Base-by-base conservation (phyloP, 1,140 invertebrate genomes). In the Anagrus nilaparvatae region DNA sequence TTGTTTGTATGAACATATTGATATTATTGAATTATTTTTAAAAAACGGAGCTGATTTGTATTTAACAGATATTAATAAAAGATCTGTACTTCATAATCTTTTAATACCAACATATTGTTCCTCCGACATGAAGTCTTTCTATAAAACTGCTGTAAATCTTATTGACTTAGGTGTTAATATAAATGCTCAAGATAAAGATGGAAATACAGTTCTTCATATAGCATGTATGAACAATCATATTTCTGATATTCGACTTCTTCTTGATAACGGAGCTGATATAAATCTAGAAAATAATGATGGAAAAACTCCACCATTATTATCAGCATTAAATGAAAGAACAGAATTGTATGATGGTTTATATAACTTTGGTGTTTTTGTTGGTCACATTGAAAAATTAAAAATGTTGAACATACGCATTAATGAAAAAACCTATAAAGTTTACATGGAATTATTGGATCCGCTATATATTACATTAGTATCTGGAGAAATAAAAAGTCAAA, bases 111-210 rank as follows among this genome's bases (percentile, higher is more conserved):
- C 27, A 16, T 21, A 40, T 16, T 5, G 21, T 7, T 20, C 33
- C n/a, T 39, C 40, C n/a, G n/a, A n/a, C 21, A 39, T 44, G 16
- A 24, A 44, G n/a, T 39, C 35, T 1, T 44, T 38, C 17, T 34
- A 44, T 20, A 28, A 44, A 30, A 28, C 25, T 1, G 40, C 34
- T 5, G 13, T 25, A 20, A 33, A 4, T 1, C 33, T 40, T 16
- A 35, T 46, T 17, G 37, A 35, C 4, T 10, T 14, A 17, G 32
- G 32, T 4, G 40, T 37, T n/a, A 27, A 46, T 9, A 30, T 40
- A 0, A 31, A 46, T 36, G 33, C 27, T 17, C 44, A 31, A 16
- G 44, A 46, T 14, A 35, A 29, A 2, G 30, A 35, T 33, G 44
- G 44, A 14, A 29, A 27, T 21, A 35, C 44, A 30, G 34, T 38